Conservation (phyloP, 2,888 invertebrate genomes). For the Torymus texanus region DNA sequence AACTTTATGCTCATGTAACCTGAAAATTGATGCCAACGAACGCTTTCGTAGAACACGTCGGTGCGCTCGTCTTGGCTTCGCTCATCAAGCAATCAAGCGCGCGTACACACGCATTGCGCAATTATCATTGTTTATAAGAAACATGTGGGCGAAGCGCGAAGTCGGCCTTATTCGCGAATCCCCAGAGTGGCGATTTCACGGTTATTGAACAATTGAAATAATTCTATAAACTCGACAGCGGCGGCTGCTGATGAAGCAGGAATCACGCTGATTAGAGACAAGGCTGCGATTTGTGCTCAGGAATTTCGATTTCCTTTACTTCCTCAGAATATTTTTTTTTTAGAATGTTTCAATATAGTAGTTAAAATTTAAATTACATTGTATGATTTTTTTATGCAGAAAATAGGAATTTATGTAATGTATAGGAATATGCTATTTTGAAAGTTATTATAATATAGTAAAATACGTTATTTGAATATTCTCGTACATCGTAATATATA, state of each 20-base stretch:
- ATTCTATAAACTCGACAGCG: constrained; percentile 11
- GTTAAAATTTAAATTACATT: too few relatives aligned
- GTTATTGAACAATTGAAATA: constrained; percentile 39
- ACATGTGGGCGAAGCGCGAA: constrained; percentile 62
- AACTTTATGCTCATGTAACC: neutral
- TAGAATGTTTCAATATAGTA: too few relatives aligned
- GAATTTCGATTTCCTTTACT: too few relatives aligned
- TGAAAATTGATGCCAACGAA: neutral
- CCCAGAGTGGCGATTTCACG: neutral
- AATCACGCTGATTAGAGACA: constrained; percentile 10
- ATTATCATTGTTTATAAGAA: constrained; percentile 54
- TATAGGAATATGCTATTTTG: too few relatives aligned
- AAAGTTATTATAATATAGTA: too few relatives aligned
- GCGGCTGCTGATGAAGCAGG: neutral
- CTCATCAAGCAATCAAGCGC: neutral
- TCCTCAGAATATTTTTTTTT: neutral
- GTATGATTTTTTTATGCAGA: too few relatives aligned
- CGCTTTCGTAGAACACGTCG: neutral
- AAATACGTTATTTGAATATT: too few relatives aligned
- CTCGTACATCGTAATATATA: too few relatives aligned
- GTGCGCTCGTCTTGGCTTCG: too few relatives aligned
- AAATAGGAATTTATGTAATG: too few relatives aligned
- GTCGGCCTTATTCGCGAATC: constrained; percentile 58
- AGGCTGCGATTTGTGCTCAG: too few relatives aligned
- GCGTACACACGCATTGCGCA: constrained; percentile 28